A percentile compares a stretch with the other conserved stretches of the same genome.
Evolutionary conservation across 2,113 vertebrate genomes (phyloP).

Genomic region (Petaurus breviceps): DNA sequence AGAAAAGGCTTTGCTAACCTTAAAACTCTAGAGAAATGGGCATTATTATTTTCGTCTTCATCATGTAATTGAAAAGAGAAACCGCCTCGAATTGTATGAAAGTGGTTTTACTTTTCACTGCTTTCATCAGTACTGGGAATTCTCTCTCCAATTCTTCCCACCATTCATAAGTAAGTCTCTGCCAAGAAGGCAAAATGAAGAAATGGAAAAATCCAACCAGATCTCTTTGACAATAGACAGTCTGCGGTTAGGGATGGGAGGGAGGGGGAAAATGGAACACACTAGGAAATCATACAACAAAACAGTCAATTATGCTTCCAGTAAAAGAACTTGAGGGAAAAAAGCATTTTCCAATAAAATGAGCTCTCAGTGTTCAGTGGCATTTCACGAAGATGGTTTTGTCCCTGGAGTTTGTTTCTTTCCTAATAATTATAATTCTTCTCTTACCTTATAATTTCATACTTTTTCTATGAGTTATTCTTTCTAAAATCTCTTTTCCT

Average conservation of each 20-base stretch:
- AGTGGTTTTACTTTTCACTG: slow-evolving; percentile 28
- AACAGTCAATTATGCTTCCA: slow-evolving; percentile 1
- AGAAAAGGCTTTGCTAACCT: not conserved
- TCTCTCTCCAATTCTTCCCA: not conserved
- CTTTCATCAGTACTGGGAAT: slow-evolving; percentile 27
- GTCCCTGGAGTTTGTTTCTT: slow-evolving; percentile 38
- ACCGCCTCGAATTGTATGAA: slow-evolving; percentile 19
- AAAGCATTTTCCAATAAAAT: slow-evolving; percentile 48
- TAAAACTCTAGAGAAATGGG: not conserved
- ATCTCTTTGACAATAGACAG: slow-evolving; percentile 29
- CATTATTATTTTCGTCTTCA: not conserved
- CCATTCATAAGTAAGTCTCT: not conserved
- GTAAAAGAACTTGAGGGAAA: slow-evolving; percentile 24
- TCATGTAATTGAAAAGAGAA: slow-evolving; percentile 7
- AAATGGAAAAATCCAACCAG: slow-evolving; percentile 28
- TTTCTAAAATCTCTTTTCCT: slow-evolving; percentile 46
- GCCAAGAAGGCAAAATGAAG: not conserved
- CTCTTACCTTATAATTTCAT: slow-evolving; percentile 47
- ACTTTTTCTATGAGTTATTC: slow-evolving; percentile 37
- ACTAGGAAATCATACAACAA: not conserved
- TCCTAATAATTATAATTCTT: slow-evolving; percentile 50
- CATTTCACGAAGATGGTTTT: slow-evolving; percentile 31
- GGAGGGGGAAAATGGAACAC: not conserved
- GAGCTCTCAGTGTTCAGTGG: slow-evolving; percentile 42
- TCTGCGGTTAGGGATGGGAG: not conserved